Evolutionary conservation across 2,888 invertebrate species (phyloP).

Genomic region (Reticulitermes lucifugus): DNA sequence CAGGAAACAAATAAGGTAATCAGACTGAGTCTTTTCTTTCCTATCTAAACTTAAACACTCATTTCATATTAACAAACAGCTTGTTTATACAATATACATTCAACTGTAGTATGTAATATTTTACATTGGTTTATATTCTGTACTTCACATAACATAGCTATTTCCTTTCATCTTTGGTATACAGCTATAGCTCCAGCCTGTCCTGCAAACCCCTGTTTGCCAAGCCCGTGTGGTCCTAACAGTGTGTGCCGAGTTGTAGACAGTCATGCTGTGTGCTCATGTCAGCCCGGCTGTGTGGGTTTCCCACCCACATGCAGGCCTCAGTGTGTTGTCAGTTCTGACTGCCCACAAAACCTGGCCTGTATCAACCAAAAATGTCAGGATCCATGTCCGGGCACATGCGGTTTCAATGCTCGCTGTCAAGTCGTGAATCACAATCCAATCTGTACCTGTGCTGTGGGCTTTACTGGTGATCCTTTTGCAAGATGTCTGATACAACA

Average conservation of each 20-base stretch:
- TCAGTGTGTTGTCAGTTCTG: conserved; percentile 82
- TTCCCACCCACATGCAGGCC: conserved; percentile 82
- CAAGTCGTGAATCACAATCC: conserved; percentile 85
- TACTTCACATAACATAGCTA: conserved; percentile 24
- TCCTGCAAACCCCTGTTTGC: conserved; percentile 76
- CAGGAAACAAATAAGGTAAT: too few relatives aligned
- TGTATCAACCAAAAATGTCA: conserved; percentile 83
- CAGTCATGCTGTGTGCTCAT: conserved; percentile 82
- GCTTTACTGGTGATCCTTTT: conserved; percentile 60
- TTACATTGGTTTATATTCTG: background rate
- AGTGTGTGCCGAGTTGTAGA: conserved; percentile 79
- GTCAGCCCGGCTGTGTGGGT: conserved; percentile 77
- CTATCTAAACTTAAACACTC: too few relatives aligned
- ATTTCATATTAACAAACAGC: too few relatives aligned
- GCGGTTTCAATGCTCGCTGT: conserved; percentile 82
- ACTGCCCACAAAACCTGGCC: conserved; percentile 79
- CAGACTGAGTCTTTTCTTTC: too few relatives aligned
- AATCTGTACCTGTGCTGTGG: conserved; percentile 64
- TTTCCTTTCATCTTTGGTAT: conserved; percentile 30
- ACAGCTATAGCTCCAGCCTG: conserved; percentile 58
- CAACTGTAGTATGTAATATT: background rate
- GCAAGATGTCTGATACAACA: conserved; percentile 63
- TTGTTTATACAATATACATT: conserved; percentile 21
- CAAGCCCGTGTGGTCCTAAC: conserved; percentile 83
- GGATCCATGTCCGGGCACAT: conserved; percentile 82